Base-by-base conservation (phyloP, 2,797 vertebrate species). In the Melanotaenia boesemani region DNA sequence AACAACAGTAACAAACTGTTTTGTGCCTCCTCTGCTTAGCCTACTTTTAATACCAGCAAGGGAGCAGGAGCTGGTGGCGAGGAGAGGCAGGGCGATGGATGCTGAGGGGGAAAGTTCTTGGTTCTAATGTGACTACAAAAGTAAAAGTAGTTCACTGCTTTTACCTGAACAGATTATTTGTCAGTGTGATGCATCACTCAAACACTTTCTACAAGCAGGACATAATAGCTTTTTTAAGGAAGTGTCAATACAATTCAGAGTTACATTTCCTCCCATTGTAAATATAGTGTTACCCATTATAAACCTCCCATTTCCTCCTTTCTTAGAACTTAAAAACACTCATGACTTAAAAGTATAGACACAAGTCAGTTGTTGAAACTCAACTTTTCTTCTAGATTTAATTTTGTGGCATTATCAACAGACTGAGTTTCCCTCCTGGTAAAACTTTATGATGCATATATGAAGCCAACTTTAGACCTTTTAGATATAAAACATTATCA, bases 11-110 rank as follows among this genome's bases (percentile, higher is more conserved):
- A 73, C 77, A 87, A 80, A 88, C 81, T 79, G 82, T 70, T 85
- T 72, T 36, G 80, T 59, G 80, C 79, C 65, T 71, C 50, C 78
- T 73, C 70, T 7, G 63, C 74, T 89, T 76, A 36, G 80, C 86
- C 89, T 92, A 88, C 76, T 91, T 92, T 86, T 72, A 55, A 79
- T 75, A 48, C 67, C 67, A 79, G 83, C 37, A 24, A 67, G 72
- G 83, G 77, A 80, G 70, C 83, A 72, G 15, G 30, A 5, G 60
- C 70, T 81, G 77, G 70, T 26, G 16, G 79, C 52, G 63, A 76
- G 67, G 37, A n/a, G 55, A 79, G 54, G 52, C 50, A n/a, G 69
- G 39, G 68, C 12, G 44, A 63, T 28, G 71, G 77, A 78, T 80
- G 77, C 79, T 57, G 12, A 79, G 26, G 62, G 69, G 76, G 57